Percentiles rank a stretch among this genome's conserved stretches.
These are phyloP conservation scores for Zoanthus solanderi DNA, from an alignment of 92 coral and sea anemone genomes.

Conservation along the genomic window DNA sequence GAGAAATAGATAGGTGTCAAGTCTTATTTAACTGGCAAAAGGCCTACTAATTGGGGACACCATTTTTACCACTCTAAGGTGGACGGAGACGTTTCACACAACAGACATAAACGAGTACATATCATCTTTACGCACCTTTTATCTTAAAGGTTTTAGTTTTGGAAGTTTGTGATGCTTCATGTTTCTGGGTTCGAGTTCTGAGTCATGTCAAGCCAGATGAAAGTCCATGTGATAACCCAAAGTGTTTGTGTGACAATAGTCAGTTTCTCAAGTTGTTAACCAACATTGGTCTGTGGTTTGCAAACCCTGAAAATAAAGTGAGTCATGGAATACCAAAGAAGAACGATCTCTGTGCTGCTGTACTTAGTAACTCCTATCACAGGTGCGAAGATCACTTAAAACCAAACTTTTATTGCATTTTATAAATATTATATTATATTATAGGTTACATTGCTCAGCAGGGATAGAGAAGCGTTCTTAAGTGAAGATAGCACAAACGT, in stretches of 20 bases:
- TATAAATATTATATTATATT: too few species aligned
- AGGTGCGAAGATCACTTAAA: conserved; percentile 60
- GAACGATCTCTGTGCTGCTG: conserved; percentile 78
- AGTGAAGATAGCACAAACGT: too few species aligned
- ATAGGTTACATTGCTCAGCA: too few species aligned
- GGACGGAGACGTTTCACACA: too few species aligned
- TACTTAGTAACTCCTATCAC: conserved; percentile 66
- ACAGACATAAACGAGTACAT: too few species aligned
- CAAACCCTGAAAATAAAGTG: conserved; percentile 64
- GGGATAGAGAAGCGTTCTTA: too few species aligned
- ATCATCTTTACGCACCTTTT: too few species aligned
- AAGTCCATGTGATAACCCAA: conserved; percentile 18
- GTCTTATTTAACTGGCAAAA: too few species aligned
- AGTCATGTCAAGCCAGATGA: conserved; percentile 70
- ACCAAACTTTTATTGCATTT: neutral
- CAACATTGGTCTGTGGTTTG: conserved; percentile 85
- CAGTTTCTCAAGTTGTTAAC: conserved; percentile 84
- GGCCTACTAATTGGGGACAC: too few species aligned
- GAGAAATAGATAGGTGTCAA: too few species aligned
- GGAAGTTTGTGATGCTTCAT: conserved; percentile 74
- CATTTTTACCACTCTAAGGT: too few species aligned
- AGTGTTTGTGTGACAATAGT: conserved; percentile 68
- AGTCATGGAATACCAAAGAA: conserved; percentile 67
- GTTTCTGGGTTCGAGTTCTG: conserved; percentile 89
- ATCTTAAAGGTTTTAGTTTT: conserved; percentile 77